Evolutionary conservation across 64 coral and sea anemone genomes (phyloP).

Genomic region (Actinia equina): DNA sequence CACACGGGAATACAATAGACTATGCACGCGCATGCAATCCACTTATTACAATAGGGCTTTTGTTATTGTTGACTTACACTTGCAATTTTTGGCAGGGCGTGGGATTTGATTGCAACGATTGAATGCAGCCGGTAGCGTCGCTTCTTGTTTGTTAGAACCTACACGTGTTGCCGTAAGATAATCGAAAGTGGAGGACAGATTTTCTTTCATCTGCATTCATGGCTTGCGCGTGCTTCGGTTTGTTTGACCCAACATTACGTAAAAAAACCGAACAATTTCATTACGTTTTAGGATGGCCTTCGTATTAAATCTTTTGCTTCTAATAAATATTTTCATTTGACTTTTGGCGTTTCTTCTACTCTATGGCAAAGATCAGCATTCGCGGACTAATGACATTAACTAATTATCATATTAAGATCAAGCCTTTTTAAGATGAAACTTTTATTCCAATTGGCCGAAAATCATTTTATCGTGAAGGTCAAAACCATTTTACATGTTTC

Average conservation of each 20-base stretch:
- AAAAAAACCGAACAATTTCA: not conserved
- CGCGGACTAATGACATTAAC: not conserved
- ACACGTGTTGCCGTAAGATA: constrained; percentile 14
- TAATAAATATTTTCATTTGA: not conserved
- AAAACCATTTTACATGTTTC: not conserved
- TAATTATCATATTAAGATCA: not conserved
- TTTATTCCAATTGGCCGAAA: not conserved
- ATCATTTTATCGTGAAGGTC: too few species aligned
- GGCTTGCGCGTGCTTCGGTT: not conserved
- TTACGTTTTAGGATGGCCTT: not conserved
- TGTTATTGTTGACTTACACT: not conserved
- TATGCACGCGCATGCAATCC: constrained; percentile 35
- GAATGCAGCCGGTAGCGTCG: constrained; percentile 26
- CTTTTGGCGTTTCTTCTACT: not conserved
- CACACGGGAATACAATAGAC: constrained; percentile 13
- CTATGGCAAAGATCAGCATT: not conserved
- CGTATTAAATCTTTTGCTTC: not conserved
- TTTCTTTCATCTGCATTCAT: not conserved
- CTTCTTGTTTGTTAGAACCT: constrained; percentile 11
- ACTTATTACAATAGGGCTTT: not conserved
- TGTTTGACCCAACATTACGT: not conserved
- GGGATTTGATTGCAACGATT: constrained; percentile 7
- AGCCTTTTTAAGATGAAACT: too few species aligned
- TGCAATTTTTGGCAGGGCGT: constrained; percentile 5
- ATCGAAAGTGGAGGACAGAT: not conserved